Evolutionary conservation across 2,888 invertebrate genomes (phyloP).

Genomic region (Epirrita christyi): DNA sequence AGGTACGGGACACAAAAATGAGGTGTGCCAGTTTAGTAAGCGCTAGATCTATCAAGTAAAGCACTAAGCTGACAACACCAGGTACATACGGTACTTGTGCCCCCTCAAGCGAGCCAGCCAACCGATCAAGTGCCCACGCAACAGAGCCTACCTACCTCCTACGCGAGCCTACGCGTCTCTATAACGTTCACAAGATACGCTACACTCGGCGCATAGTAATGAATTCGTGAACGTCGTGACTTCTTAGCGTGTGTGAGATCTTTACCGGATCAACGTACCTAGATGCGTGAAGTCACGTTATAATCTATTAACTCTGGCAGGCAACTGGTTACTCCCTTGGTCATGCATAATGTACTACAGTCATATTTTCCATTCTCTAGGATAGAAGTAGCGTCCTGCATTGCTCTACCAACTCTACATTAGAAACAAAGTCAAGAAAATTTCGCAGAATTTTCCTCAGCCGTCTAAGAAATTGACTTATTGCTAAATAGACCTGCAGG

Average conservation of each 20-base stretch:
- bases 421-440: too few species aligned
- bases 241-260: conserved; percentile 30
- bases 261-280: conserved; percentile 35
- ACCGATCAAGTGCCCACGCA: conserved; percentile 60
- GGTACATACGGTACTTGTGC: conserved; percentile 33
- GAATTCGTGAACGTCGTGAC: conserved; percentile 41
- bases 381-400: too few species aligned
- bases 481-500: too few species aligned
- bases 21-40: neutral
- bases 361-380: neutral
- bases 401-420: too few species aligned
- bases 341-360: neutral
- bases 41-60: neutral
- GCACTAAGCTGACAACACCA: conserved; percentile 27
- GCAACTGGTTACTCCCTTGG: conserved; percentile 1
- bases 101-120: conserved; percentile 35
- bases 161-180: conserved; percentile 64
- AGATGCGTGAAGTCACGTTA: conserved; percentile 23
- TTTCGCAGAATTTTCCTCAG: too few species aligned
- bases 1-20: too few species aligned
- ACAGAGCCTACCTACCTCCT: conserved; percentile 22
- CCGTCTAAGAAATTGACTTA: too few species aligned
- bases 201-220: conserved; percentile 65
- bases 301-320: conserved; percentile 13
- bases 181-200: conserved; percentile 47